Percentiles rank a stretch among this genome's conserved stretches.
These are phyloP conservation scores for Anolis apletophallus DNA, from an alignment of 2,797 vertebrate genomes.

Conservation along the genomic window DNA sequence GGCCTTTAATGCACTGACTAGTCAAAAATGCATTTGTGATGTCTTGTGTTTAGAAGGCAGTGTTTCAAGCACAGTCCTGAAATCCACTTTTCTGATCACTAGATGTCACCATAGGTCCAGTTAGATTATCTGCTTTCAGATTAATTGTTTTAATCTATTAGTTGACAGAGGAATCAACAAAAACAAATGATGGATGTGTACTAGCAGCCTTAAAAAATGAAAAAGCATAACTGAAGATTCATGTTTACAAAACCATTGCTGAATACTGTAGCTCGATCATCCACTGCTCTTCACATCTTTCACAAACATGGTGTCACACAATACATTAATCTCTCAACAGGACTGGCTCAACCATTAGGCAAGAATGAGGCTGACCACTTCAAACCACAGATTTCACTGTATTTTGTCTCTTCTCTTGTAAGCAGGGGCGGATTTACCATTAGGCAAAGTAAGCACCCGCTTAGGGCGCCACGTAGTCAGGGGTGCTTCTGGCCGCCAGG, in stretches of 20 bases:
- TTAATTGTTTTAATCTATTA: neutral
- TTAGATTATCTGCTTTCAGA: neutral
- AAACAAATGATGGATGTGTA: neutral
- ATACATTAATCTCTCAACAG: too few relatives aligned
- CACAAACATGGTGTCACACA: neutral
- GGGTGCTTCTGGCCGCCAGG: too few relatives aligned
- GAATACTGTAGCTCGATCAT: neutral
- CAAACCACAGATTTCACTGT: too few relatives aligned
- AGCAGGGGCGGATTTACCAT: too few relatives aligned
- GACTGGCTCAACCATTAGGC: too few relatives aligned
- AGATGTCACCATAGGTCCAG: neutral
- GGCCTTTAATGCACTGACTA: neutral
- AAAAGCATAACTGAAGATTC: neutral
- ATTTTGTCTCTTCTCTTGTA: too few relatives aligned
- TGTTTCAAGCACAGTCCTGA: neutral
- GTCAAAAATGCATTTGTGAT: neutral
- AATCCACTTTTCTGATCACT: constrained; percentile 13
- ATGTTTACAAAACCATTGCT: neutral
- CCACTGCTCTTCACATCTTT: neutral
- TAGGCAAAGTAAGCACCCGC: too few relatives aligned
- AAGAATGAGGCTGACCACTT: too few relatives aligned
- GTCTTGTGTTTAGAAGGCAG: neutral
- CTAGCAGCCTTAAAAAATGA: neutral
- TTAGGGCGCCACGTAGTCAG: too few relatives aligned
- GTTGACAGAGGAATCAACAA: neutral